These are phyloP conservation scores for Melanocharis versteri DNA, from an alignment of 2,113 vertebrate species.

Conservation along the genomic window DNA sequence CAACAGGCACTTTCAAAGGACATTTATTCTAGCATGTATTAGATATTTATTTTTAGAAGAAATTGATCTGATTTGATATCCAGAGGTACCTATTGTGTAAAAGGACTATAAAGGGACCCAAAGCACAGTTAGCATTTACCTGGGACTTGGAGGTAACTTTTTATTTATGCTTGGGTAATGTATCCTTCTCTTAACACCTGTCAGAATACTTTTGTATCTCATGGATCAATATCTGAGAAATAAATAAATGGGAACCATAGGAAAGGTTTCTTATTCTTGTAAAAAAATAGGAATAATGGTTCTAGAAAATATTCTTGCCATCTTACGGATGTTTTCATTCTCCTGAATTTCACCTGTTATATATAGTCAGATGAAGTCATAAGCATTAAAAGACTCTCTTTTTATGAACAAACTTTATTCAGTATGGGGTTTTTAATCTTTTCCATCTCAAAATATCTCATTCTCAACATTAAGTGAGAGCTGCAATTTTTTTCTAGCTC, in stretches of 20 bases:
- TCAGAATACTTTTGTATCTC: neutral
- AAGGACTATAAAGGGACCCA: neutral
- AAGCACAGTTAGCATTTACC: neutral
- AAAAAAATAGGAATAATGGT: neutral
- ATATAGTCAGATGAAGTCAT: neutral
- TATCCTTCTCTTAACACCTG: neutral
- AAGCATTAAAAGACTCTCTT: neutral
- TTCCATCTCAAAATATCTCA: neutral
- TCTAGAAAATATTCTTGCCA: neutral
- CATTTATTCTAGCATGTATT: neutral
- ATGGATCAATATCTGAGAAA: neutral
- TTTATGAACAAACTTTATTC: neutral
- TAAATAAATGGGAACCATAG: neutral
- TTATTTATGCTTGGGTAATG: neutral
- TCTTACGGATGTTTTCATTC: neutral
- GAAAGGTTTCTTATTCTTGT: neutral
- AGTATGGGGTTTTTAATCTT: accelerated
- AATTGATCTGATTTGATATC: neutral
- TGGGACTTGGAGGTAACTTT: neutral
- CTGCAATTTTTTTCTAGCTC: neutral
- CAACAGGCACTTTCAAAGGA: neutral
- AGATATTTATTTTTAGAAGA: neutral
- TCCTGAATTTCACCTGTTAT: neutral
- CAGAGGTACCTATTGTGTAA: neutral
- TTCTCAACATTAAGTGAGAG: neutral